A percentile compares a stretch with the other conserved stretches of the same genome.
Evolutionary conservation across 2,888 invertebrate species (phyloP).

Genomic region (Lissocephala sabroskyi): DNA sequence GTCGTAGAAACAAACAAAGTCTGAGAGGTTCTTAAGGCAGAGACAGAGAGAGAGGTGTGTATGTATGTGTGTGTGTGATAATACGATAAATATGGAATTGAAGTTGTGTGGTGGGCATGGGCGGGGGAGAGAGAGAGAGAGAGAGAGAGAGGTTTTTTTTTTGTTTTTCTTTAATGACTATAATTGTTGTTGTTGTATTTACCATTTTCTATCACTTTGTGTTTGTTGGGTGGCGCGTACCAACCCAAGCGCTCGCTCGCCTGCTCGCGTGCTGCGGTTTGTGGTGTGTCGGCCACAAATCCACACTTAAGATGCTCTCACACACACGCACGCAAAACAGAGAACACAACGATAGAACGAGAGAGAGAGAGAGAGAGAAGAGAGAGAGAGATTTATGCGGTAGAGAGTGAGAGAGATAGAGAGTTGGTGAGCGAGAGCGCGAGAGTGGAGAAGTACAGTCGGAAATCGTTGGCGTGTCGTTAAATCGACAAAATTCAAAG

Average conservation of each 20-base stretch:
- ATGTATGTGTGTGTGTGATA: constrained; percentile 27
- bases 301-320: constrained; percentile 4
- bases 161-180: constrained; percentile 37
- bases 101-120: neutral
- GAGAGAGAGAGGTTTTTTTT: constrained; percentile 2
- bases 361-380: constrained; percentile 3
- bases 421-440: too few species aligned
- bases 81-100: too few species aligned
- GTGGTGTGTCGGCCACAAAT: constrained; percentile 36
- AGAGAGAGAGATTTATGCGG: neutral
- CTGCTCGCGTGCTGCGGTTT: constrained; percentile 45
- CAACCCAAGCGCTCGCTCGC: constrained; percentile 58
- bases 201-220: constrained; percentile 70
- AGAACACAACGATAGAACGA: constrained; percentile 1
- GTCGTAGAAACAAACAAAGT: constrained; percentile 20
- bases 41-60: constrained; percentile 6
- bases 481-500: too few species aligned
- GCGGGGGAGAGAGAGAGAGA: constrained; percentile 9
- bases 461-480: too few species aligned
- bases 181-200: constrained; percentile 62
- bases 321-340: neutral
- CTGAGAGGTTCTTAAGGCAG: constrained; percentile 6
- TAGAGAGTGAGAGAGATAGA: too few species aligned
- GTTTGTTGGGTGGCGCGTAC: constrained; percentile 58
- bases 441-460: too few species aligned